These are phyloP conservation scores for Leucosticte australis DNA, from an alignment of 2,113 vertebrate species.

Conservation along the genomic window DNA sequence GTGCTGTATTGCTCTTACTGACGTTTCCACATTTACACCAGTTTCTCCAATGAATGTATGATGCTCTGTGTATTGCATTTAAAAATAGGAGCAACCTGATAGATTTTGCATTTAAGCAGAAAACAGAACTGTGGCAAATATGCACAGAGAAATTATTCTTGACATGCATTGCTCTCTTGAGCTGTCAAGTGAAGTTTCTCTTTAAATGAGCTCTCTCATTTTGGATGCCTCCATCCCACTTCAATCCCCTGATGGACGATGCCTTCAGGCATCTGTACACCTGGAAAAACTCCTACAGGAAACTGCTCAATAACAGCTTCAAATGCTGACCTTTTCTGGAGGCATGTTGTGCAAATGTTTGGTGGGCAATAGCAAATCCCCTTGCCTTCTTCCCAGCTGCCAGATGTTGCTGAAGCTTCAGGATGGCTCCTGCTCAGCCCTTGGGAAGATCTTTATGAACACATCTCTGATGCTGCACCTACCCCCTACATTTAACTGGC, in stretches of 20 bases:
- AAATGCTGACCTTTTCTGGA: slow-evolving; percentile 65
- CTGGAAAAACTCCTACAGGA: slow-evolving; percentile 41
- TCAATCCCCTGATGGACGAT: neutral
- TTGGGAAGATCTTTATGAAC: neutral
- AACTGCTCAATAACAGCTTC: slow-evolving; percentile 60
- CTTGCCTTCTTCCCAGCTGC: slow-evolving; percentile 40
- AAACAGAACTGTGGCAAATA: neutral
- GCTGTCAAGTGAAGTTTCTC: neutral
- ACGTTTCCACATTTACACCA: neutral
- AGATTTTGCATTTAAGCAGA: neutral
- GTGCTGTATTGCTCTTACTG: neutral
- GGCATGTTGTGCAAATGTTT: slow-evolving; percentile 1
- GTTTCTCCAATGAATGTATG: neutral
- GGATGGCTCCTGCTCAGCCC: neutral
- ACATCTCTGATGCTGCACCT: neutral
- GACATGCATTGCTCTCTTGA: neutral
- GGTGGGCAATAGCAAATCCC: slow-evolving; percentile 46
- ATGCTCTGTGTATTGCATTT: neutral
- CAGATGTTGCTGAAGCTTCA: slow-evolving; percentile 34
- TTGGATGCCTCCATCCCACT: neutral
- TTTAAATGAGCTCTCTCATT: slow-evolving; percentile 37
- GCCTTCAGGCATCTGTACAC: slow-evolving; percentile 58
- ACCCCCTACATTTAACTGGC: neutral
- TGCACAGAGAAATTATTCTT: neutral
- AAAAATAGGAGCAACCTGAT: neutral